Conservation (phyloP, 2,888 invertebrate species). For the Rhagium mordax region DNA sequence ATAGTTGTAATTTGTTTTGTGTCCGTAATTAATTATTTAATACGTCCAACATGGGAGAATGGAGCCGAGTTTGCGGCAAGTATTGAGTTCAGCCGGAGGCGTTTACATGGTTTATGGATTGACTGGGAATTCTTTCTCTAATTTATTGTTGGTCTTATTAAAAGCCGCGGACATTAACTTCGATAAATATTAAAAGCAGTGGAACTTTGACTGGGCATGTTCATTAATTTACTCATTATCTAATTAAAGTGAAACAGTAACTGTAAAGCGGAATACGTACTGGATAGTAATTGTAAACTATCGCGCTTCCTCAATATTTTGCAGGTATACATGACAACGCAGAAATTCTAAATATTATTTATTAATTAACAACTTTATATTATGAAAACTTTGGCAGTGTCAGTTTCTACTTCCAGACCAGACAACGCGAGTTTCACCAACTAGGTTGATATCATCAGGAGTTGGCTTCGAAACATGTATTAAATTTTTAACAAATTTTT, state of each 20-base stretch:
- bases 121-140: conserved; percentile 16
- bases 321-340: background rate
- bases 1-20: conserved; percentile 27
- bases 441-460: too few species aligned
- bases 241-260: background rate
- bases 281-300: background rate
- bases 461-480: too few species aligned
- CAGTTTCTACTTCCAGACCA: too few species aligned
- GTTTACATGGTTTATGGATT: background rate
- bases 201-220: background rate
- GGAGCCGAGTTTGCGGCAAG: background rate
- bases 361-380: too few species aligned
- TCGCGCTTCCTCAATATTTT: background rate
- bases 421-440: too few species aligned
- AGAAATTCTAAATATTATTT: too few species aligned
- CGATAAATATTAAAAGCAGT: conserved; percentile 7
- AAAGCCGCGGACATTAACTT: background rate
- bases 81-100: background rate
- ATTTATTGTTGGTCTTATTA: conserved; percentile 9
- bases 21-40: conserved; percentile 26
- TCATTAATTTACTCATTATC: conserved; percentile 4
- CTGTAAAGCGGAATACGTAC: background rate
- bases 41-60: conserved; percentile 26
- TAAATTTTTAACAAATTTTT: too few species aligned
- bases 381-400: too few species aligned